Percentiles rank a stretch among this genome's conserved stretches.
Evolutionary conservation across 2,888 invertebrate genomes (phyloP).

Genomic region (Falcaria lacertinaria): DNA sequence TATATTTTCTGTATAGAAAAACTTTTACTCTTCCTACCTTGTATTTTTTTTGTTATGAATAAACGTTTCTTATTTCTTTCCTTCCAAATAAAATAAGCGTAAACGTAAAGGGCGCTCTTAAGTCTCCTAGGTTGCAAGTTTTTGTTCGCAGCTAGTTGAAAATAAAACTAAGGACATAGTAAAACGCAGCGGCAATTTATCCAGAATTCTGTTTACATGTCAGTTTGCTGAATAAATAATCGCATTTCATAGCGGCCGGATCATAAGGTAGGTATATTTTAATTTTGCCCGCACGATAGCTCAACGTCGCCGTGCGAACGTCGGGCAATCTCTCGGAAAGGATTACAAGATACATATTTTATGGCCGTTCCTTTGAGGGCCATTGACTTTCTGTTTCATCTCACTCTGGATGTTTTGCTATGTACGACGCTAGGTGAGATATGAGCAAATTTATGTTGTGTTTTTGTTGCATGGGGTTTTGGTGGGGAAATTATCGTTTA

Average conservation of each 20-base stretch:
- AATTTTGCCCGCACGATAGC: constrained; percentile 14
- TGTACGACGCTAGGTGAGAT: constrained; percentile 1
- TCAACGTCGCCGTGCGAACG: constrained; percentile 26
- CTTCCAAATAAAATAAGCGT: too few relatives aligned
- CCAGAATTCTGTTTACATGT: neutral
- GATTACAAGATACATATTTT: constrained; percentile 41
- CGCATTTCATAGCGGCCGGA: constrained; percentile 2
- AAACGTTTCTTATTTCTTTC: too few relatives aligned
- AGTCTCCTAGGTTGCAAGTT: too few relatives aligned
- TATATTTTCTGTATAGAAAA: too few relatives aligned
- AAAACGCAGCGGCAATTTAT: neutral
- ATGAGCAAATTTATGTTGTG: constrained; percentile 5
- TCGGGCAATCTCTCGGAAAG: constrained; percentile 35
- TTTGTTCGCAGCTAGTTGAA: too few relatives aligned
- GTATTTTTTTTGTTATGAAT: too few relatives aligned
- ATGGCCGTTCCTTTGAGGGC: constrained; percentile 14
- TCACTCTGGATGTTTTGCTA: neutral
- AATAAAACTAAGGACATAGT: too few relatives aligned
- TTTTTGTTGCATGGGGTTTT: too few relatives aligned
- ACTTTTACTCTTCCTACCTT: too few relatives aligned
- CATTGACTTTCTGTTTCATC: constrained; percentile 1
- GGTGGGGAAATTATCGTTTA: too few relatives aligned
- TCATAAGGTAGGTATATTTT: constrained; percentile 5
- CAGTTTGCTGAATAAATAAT: constrained; percentile 17
- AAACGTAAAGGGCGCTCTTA: too few relatives aligned